Evolutionary conservation across 2,888 invertebrate genomes (phyloP), one percentile per base, ranked within the genome.

Genomic region (Nephrocerus scutellatus): DNA sequence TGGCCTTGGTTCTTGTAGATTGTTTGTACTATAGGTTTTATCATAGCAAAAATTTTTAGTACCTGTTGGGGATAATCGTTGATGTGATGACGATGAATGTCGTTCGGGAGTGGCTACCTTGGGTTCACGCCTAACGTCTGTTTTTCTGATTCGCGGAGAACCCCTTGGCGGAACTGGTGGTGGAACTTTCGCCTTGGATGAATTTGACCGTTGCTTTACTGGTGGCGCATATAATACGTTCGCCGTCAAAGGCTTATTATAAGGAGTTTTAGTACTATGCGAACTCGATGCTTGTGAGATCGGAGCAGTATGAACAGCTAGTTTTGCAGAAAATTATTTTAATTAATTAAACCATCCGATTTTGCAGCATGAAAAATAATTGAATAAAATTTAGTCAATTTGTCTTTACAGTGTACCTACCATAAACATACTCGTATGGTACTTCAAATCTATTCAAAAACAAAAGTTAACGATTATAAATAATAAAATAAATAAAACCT

Each of bases 131-230:
- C 43, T 39, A 34, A 37, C 41, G 36, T 51, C 52, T 29, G 43
- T 50, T 39, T 52, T 52, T 39, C 54, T 58, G 41, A 72, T 68
- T 64, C 80, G 80, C 28, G 82, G 84, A 18, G 84, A 83, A 40
- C 86, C 86, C 55, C 89, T 73, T 4, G 89, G 89, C 37, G 89
- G 89, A 35, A 90, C 89, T 15, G 90, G 90, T 37, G 90, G 90
- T 26, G 89, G 89, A 25, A 88, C 79, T 67, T 84, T 82, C 54
- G 81, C 76, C 68, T 84, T 84, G 36, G 69, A 60, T 43, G 71
- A 70, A 51, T 66, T 54, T 36, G 60, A 50, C 4, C 58, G 53
- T 34, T 60, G 61, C 28, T 55, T 50, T 6, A 56, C 56, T 14
- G 57, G 57, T 22, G 59, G 59, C 25, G 59, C 53, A 36, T 47